These are phyloP conservation scores for Cydia amplana DNA, from an alignment of 1,140 invertebrate genomes.

Conservation along the genomic window DNA sequence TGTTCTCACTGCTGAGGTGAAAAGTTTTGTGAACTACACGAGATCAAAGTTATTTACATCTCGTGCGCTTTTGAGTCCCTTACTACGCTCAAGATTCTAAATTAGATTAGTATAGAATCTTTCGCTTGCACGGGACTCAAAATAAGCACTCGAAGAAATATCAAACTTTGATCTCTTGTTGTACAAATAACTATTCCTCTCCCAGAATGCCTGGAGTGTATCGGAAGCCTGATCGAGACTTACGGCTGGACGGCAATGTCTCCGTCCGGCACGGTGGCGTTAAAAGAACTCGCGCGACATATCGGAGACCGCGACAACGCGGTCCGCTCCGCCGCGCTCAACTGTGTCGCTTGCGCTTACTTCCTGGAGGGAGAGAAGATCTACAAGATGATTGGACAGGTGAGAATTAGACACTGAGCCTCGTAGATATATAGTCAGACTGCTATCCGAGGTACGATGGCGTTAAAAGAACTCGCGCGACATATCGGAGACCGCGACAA, in stretches of 20 bases:
- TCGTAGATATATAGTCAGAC: too few relatives aligned
- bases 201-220: conserved; percentile 94
- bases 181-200: too few relatives aligned
- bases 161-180: too few relatives aligned
- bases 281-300: conserved; percentile 96
- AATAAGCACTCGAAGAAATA: too few relatives aligned
- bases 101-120: too few relatives aligned
- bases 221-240: conserved; percentile 91
- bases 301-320: conserved; percentile 97
- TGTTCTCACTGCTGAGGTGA: too few relatives aligned
- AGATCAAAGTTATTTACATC: too few relatives aligned
- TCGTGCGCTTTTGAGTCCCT: too few relatives aligned
- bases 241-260: conserved; percentile 93
- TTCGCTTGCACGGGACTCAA: too few relatives aligned
- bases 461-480: conserved; percentile 95
- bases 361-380: conserved; percentile 94
- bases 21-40: too few relatives aligned
- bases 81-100: too few relatives aligned
- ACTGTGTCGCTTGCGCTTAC: conserved; percentile 95
- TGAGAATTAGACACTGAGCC: conserved; percentile 66
- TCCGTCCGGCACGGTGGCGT: conserved; percentile 86
- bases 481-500: conserved; percentile 98
- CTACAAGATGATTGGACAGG: conserved; percentile 94
- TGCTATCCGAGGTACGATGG: conserved; percentile 78
- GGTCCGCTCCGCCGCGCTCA: conserved; percentile 97